Evolutionary conservation across 1,140 invertebrate species (phyloP), one percentile per base, ranked within the genome.

Genomic region (Heliconius melpomene): DNA sequence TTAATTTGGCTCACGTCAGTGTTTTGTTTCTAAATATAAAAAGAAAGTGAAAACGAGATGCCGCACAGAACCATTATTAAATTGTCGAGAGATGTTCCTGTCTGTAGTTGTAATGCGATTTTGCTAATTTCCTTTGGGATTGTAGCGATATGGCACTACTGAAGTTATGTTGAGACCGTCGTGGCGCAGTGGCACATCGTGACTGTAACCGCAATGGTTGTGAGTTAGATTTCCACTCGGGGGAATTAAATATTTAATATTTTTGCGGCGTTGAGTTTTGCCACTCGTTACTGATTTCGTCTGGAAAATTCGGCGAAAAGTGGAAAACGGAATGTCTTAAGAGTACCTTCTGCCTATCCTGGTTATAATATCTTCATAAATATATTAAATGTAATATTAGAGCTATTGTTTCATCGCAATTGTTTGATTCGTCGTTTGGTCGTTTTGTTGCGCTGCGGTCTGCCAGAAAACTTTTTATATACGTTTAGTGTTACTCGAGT

Each of bases 1-100:
- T n/a, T 60, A 60, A 75, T 75, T 57, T 38, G 74, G 50, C 50
- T 52, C 29, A 7, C 57, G 9, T 18, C 7, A 13, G 16, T 76
- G 75, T 76, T 76, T 76, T 77, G 60, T 77, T 70, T 46, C 75
- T 77, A 77, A 71, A 77, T 77, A 76, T 46, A 70, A 70, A 66
- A 76, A 26, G 32, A n/a, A 38, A 18, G 36, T 76, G 36, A 50
- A 71, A 70, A 23, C 2, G 38, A 77, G 70, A 77, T 77, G 66
- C 32, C n/a, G 54, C 75, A 40, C 74, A n/a, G 7, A 23, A 23
- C 38, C 40, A 70, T 50, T 70, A 50, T 70, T 50, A 20, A 70
- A 46, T 46, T 46, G 60, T 36, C 40, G n/a, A 50, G 60, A 77
- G 52, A 75, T 57, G 3, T 18, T 18, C n/a, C 54, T 40, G 74